These are phyloP conservation scores for Globodera ellingtonae DNA, from an alignment of 1,140 invertebrate genomes.

Conservation along the genomic window DNA sequence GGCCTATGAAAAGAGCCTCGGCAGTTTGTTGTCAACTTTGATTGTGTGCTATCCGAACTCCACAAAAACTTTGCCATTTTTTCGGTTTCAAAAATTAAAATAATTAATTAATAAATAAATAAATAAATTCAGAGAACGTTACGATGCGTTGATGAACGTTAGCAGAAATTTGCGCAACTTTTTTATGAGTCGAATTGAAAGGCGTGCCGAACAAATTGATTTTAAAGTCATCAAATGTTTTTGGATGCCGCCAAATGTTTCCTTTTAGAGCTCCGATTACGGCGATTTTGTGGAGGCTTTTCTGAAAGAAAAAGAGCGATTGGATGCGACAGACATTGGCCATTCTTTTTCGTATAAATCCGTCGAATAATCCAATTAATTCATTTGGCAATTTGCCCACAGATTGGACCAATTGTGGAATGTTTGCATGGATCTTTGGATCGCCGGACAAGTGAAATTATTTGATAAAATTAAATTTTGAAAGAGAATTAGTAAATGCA, in stretches of 20 bases:
- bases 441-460: constrained; percentile 24
- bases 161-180: constrained; percentile 12
- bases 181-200: constrained; percentile 22
- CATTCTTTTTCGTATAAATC: constrained; percentile 9
- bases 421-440: constrained; percentile 24
- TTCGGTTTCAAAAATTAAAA: not conserved
- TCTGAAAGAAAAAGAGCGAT: constrained; percentile 22
- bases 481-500: too few relatives aligned
- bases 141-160: constrained; percentile 5
- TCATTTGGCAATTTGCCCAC: not conserved
- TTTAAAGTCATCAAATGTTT: not conserved
- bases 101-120: not conserved
- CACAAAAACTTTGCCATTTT: constrained; percentile 1
- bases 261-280: constrained; percentile 6
- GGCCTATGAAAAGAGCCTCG: constrained; percentile 6
- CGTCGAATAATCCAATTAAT: not conserved
- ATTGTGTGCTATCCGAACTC: constrained; percentile 23
- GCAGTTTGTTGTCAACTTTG: constrained; percentile 16
- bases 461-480: too few relatives aligned
- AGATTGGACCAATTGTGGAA: constrained; percentile 26
- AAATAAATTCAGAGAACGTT: not conserved
- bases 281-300: constrained; percentile 26
- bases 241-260: not conserved
- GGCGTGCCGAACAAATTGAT: not conserved
- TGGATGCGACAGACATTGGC: constrained; percentile 5